These are phyloP conservation scores for Chaetops frenatus DNA, from an alignment of 2,113 vertebrate genomes.

Conservation along the genomic window DNA sequence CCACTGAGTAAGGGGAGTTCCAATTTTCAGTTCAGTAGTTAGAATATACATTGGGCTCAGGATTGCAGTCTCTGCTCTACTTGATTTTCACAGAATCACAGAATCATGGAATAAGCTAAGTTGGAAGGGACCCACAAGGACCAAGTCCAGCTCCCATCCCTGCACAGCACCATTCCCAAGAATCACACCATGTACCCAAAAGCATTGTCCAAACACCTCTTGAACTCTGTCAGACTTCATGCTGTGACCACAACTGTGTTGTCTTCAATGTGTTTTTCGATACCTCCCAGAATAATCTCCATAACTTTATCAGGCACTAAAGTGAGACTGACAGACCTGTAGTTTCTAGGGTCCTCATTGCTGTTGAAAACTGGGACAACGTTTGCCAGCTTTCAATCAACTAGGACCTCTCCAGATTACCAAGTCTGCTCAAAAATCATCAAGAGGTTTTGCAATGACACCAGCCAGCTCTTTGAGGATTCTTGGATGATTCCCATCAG, in stretches of 20 bases:
- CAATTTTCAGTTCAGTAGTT: not conserved
- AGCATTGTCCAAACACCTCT: not conserved
- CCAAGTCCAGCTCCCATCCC: not conserved
- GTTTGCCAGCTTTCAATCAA: fast-evolving
- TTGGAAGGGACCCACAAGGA: not conserved
- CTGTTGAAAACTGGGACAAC: not conserved
- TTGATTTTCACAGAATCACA: not conserved
- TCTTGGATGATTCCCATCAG: not conserved
- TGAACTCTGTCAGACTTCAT: not conserved
- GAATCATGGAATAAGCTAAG: not conserved
- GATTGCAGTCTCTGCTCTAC: not conserved
- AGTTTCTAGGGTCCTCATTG: not conserved
- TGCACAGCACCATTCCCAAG: not conserved
- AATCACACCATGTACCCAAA: not conserved
- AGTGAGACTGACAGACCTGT: not conserved
- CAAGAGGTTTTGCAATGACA: not conserved
- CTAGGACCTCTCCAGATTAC: not conserved
- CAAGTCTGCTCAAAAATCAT: not conserved
- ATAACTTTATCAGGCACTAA: not conserved
- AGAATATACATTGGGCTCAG: not conserved
- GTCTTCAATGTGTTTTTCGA: not conserved
- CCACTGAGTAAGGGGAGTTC: not conserved
- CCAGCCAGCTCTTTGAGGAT: not conserved
- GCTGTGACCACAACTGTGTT: not conserved
- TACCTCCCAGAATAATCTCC: not conserved